A percentile compares a stretch with the other conserved stretches of the same genome.
These are phyloP conservation scores for Meghimatium bilineatum DNA, from an alignment of 2,888 invertebrate genomes.

Conservation along the genomic window DNA sequence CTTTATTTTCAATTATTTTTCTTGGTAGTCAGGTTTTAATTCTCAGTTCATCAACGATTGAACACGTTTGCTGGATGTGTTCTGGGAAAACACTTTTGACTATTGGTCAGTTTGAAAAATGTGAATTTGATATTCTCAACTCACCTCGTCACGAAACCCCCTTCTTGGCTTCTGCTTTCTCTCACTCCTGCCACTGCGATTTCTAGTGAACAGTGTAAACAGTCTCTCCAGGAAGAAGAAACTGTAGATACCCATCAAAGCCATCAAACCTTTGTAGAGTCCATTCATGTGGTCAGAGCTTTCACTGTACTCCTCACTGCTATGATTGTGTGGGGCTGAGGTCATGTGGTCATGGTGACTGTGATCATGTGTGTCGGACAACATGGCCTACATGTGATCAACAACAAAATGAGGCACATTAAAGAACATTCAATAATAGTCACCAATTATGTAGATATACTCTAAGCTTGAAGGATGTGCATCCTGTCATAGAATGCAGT, in stretches of 20 bases:
- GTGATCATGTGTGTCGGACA: constrained; percentile 33
- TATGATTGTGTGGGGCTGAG: background rate
- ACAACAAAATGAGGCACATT: background rate
- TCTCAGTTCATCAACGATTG: no score
- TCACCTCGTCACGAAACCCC: background rate
- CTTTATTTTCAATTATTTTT: no score
- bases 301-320: background rate
- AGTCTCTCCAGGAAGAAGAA: constrained; percentile 43
- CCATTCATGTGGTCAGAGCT: background rate
- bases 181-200: constrained; percentile 20
- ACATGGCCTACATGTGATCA: constrained; percentile 21
- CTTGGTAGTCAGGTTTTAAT: no score
- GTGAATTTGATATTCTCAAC: background rate
- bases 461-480: no score
- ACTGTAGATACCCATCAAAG: constrained; percentile 32
- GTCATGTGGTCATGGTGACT: constrained; percentile 16
- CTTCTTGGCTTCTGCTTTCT: constrained; percentile 5
- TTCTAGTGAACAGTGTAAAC: constrained; percentile 33
- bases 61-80: no score
- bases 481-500: no score
- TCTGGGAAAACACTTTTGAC: no score
- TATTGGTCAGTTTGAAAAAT: no score
- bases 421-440: background rate
- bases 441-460: no score
- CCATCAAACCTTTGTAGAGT: constrained; percentile 38